Evolutionary conservation across 2,888 invertebrate species (phyloP), one percentile per base, ranked within the genome.

Genomic region (Trichacis sp.): DNA sequence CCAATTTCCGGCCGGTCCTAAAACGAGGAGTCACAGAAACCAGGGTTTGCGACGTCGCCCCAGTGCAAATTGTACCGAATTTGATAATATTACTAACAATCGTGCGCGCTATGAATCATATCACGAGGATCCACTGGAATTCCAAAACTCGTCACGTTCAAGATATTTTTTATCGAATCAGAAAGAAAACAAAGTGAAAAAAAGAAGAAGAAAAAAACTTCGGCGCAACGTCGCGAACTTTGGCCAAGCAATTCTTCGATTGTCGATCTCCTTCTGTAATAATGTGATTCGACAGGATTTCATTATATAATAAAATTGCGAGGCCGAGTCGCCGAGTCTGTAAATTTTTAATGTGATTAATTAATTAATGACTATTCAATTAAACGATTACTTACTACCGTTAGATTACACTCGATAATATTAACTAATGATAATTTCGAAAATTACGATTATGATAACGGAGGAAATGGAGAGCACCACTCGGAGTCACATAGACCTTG

Each of bases 261-360:
- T 8, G 24, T 24, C 24, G 24, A 24, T 24, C 8, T 24, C 8
- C 24, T 24, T 24, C 24, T 24, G 24, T 24, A 24, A 3, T 24
- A 5, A 24, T 33, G 33, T n/a, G n/a, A 33, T 9, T 40, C n/a
- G 40, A 9, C 2, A 15, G 40, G 14, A 12, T 5, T 11, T 4
- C 36, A n/a, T 12, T 5, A 40, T 14, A 50, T 19, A 24, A 29
- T 15, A n/a, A n/a, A n/a, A n/a, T n/a, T n/a, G n/a, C n/a, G n/a
- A n/a, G n/a, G 17, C 15, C 3, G 4, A 40, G 4, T 11, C 60
- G 62, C 69, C 53, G 67, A 64, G 62, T 69, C 64, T 70, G 66
- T 71, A 63, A 67, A 70, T 67, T 73, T 71, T 70, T 58, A 70
- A 69, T 73, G 72, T 71, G 71, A 71, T 73, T 64, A 52, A 40